These are phyloP conservation scores for Asteroscopus sphinx DNA, from an alignment of 2,888 invertebrate genomes.

Conservation along the genomic window DNA sequence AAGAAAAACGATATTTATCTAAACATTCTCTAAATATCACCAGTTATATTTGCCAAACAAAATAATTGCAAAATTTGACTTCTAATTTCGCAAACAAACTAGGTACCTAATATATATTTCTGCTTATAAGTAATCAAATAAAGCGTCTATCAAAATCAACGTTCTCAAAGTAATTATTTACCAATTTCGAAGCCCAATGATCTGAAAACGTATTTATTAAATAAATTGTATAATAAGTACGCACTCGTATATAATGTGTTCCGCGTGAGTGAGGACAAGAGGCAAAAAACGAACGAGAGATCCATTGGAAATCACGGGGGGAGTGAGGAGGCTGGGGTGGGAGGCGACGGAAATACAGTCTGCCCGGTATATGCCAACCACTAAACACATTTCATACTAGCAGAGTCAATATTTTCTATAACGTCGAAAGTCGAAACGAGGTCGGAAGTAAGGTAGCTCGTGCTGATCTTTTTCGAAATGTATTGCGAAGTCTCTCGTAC, in stretches of 20 bases:
- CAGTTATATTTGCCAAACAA: slow-evolving; percentile 6
- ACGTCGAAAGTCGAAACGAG: slow-evolving; percentile 31
- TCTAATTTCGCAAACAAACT: slow-evolving; percentile 19
- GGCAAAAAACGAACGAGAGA: slow-evolving; percentile 70
- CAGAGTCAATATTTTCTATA: slow-evolving; percentile 39
- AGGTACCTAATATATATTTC: too few species aligned
- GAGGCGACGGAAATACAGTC: slow-evolving; percentile 72
- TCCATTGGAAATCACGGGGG: slow-evolving; percentile 75
- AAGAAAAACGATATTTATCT: neutral
- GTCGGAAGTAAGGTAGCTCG: neutral
- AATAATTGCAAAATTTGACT: slow-evolving; percentile 19
- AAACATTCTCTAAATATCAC: neutral
- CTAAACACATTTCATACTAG: slow-evolving; percentile 66
- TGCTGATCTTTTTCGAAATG: neutral
- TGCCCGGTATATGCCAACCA: slow-evolving; percentile 64
- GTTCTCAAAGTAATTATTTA: slow-evolving; percentile 49
- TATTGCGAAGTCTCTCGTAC: too few species aligned
- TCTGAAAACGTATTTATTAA: slow-evolving; percentile 62
- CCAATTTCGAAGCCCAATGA: slow-evolving; percentile 50
- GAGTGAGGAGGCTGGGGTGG: slow-evolving; percentile 31
- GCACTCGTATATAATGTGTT: slow-evolving; percentile 69
- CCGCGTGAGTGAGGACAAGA: slow-evolving; percentile 74
- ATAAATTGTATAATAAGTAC: slow-evolving; percentile 74
- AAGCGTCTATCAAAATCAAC: slow-evolving; percentile 38
- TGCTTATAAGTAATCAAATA: slow-evolving; percentile 20